These are phyloP conservation scores for Oxygymnocypris stewartii DNA, from an alignment of 2,113 vertebrate genomes.

Conservation along the genomic window DNA sequence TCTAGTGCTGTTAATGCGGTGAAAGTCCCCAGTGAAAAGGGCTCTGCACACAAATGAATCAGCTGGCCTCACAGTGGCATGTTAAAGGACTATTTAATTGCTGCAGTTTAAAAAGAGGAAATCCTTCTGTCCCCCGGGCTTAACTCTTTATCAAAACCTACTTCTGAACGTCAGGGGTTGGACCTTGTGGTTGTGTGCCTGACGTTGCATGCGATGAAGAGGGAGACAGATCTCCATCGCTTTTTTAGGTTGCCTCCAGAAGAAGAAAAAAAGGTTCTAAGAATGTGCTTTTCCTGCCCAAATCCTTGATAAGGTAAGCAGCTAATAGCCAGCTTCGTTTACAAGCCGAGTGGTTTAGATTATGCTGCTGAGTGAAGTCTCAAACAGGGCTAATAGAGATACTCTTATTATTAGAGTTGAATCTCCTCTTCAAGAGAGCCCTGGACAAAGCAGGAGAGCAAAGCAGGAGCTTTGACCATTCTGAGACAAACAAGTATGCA, in stretches of 20 bases:
- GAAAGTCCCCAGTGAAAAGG: slow-evolving; percentile 45
- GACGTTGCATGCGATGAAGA: background rate
- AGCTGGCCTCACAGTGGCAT: slow-evolving; percentile 29
- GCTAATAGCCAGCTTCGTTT: slow-evolving; percentile 61
- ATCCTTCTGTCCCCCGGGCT: slow-evolving; percentile 47
- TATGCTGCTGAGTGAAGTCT: slow-evolving; percentile 65
- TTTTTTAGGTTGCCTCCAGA: slow-evolving; percentile 39
- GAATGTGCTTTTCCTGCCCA: slow-evolving; percentile 58
- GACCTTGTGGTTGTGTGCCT: slow-evolving; percentile 3
- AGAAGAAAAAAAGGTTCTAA: slow-evolving; percentile 65
- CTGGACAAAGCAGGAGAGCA: background rate
- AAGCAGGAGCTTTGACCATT: background rate
- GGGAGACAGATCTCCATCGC: background rate
- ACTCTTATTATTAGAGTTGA: background rate
- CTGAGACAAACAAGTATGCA: slow-evolving; percentile 8
- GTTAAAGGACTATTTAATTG: slow-evolving; percentile 49
- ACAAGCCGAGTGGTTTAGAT: slow-evolving; percentile 66
- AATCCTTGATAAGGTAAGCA: slow-evolving; percentile 66
- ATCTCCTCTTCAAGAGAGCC: background rate
- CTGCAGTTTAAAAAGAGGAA: slow-evolving; percentile 51
- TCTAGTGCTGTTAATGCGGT: background rate
- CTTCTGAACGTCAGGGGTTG: slow-evolving; percentile 40
- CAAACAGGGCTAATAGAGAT: slow-evolving; percentile 13
- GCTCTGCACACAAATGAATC: slow-evolving; percentile 48
- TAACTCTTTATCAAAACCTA: slow-evolving; percentile 40